phyloP scores from a whole-genome alignment of 2,797 vertebrate species.

The Sebastes cheni region DNA sequence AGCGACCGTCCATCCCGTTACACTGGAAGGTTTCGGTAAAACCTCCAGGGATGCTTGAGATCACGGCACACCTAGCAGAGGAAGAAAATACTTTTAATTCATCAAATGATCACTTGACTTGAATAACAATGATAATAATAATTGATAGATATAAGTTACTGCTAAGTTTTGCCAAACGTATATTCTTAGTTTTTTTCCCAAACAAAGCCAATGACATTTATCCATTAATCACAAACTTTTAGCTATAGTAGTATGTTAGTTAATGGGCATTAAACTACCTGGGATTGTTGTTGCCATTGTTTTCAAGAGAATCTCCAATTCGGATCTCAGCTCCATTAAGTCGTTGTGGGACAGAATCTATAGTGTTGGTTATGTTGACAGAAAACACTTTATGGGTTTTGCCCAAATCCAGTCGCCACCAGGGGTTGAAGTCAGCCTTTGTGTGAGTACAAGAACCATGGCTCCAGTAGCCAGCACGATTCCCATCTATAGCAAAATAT shows the following conservation, averaged over 20 bases:
- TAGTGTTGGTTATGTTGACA: slow-evolving; percentile 51
- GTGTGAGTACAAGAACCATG: slow-evolving; percentile 58
- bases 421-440: neutral
- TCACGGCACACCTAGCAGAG: neutral
- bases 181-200: neutral
- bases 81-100: neutral
- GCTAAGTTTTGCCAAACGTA: neutral
- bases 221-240: neutral
- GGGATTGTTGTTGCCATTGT: slow-evolving; percentile 66
- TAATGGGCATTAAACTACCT: slow-evolving; percentile 15
- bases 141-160: no score
- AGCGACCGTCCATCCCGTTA: neutral
- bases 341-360: neutral
- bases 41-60: neutral
- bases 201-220: neutral
- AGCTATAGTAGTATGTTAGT: neutral
- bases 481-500: slow-evolving; percentile 61
- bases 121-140: no score
- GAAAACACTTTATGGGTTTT: slow-evolving; percentile 56
- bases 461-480: neutral
- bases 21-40: neutral
- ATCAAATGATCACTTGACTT: neutral
- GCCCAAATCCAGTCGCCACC: slow-evolving; percentile 75
- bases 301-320: slow-evolving; percentile 58
- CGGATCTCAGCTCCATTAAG: slow-evolving; percentile 63